Evolutionary conservation across 2,797 vertebrate species (phyloP).

Genomic region (Peromyscus melanophrys): DNA sequence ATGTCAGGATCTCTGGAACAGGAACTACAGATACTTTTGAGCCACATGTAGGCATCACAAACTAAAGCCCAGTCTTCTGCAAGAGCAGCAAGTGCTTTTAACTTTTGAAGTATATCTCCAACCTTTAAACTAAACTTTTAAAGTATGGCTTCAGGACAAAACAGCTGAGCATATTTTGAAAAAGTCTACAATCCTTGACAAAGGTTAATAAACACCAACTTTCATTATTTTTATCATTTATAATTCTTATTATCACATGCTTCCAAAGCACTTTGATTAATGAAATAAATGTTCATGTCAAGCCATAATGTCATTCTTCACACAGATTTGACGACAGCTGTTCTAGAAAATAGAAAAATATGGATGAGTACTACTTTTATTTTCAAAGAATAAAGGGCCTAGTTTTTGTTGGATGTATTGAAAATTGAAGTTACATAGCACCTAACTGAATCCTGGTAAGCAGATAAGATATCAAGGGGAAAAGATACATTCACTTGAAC

Average conservation of each 20-base stretch:
- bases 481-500: background rate
- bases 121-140: background rate
- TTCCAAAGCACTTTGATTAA: background rate
- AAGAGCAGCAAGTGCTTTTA: background rate
- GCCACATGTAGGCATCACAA: background rate
- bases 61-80: background rate
- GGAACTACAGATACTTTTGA: background rate
- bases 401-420: background rate
- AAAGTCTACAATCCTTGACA: background rate
- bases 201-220: background rate
- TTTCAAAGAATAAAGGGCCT: background rate
- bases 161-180: background rate
- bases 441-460: background rate
- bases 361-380: background rate
- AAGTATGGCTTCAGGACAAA: background rate
- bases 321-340: background rate
- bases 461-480: background rate
- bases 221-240: background rate
- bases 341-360: background rate
- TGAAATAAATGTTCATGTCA: background rate
- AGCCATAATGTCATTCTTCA: background rate
- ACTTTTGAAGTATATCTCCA: background rate
- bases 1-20: background rate
- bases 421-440: background rate
- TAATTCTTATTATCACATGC: background rate